Evolutionary conservation across 1,140 invertebrate genomes (phyloP).

Genomic region (Lucilia sericata): DNA sequence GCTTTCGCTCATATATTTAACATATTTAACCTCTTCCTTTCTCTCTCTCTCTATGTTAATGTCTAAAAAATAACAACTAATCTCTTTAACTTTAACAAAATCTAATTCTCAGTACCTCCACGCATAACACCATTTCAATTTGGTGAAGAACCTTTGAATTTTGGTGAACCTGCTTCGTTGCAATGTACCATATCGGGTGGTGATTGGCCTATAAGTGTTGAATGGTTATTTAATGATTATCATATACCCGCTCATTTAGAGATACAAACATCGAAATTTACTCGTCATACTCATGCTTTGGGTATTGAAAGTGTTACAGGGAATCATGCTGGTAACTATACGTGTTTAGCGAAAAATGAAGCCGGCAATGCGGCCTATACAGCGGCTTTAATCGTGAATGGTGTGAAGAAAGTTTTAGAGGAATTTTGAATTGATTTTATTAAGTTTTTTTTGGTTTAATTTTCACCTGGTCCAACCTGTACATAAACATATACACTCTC

Average conservation of each 20-base stretch:
- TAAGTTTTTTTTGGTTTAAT: not conserved
- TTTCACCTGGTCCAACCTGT: not conserved
- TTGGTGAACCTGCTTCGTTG: slow-evolving; percentile 79
- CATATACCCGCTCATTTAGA: slow-evolving; percentile 70
- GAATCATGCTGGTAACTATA: slow-evolving; percentile 81
- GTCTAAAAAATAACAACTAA: not conserved
- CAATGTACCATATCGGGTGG: slow-evolving; percentile 81
- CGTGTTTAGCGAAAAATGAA: slow-evolving; percentile 78
- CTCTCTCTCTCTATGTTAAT: not conserved
- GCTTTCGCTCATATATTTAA: not conserved
- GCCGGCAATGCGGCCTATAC: slow-evolving; percentile 78
- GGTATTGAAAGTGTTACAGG: slow-evolving; percentile 67
- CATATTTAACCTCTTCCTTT: not conserved
- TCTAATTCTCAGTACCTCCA: slow-evolving; percentile 71
- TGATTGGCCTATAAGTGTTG: slow-evolving; percentile 76
- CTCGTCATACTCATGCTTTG: slow-evolving; percentile 67
- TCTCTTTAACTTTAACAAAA: not conserved
- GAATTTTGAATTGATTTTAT: not conserved
- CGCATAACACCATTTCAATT: slow-evolving; percentile 78
- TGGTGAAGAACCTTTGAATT: slow-evolving; percentile 76
- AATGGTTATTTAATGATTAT: slow-evolving; percentile 81
- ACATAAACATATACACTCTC: not conserved
- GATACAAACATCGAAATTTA: slow-evolving; percentile 72
- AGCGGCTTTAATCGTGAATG: slow-evolving; percentile 77
- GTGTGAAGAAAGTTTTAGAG: slow-evolving; percentile 65